These are phyloP conservation scores for Acanthornis magna DNA, from an alignment of 2,797 vertebrate species.

Conservation along the genomic window DNA sequence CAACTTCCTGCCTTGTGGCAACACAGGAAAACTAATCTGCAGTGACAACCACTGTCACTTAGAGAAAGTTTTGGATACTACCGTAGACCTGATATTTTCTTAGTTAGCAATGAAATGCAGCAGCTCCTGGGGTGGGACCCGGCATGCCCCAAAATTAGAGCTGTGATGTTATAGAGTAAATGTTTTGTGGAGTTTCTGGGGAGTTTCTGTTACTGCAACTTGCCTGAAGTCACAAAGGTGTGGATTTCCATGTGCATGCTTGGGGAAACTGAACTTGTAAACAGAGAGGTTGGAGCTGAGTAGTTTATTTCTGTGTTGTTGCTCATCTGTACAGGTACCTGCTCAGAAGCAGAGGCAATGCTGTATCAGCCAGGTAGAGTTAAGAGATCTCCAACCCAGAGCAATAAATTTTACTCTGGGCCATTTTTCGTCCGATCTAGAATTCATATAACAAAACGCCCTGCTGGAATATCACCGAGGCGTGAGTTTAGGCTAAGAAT, in stretches of 20 bases:
- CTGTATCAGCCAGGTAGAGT: neutral
- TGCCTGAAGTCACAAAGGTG: neutral
- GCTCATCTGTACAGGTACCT: neutral
- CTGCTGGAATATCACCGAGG: neutral
- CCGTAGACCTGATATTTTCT: neutral
- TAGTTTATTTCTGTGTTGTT: neutral
- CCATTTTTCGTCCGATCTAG: neutral
- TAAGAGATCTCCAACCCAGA: neutral
- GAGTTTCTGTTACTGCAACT: neutral
- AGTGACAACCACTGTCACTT: neutral
- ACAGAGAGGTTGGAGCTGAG: neutral
- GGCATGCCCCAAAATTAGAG: neutral
- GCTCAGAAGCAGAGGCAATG: neutral
- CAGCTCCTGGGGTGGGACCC: neutral
- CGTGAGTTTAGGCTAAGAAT: neutral
- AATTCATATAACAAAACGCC: neutral
- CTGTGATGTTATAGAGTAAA: rapidly evolving
- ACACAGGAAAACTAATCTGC: neutral
- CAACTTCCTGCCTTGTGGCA: neutral
- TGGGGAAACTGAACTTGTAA: neutral
- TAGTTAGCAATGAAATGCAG: neutral
- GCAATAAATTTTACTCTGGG: neutral
- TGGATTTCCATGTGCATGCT: neutral
- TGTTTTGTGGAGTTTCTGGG: neutral
- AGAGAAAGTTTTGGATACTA: neutral